Evolutionary conservation across 2,888 invertebrate genomes (phyloP).

Genomic region (Linyphia triangularis): DNA sequence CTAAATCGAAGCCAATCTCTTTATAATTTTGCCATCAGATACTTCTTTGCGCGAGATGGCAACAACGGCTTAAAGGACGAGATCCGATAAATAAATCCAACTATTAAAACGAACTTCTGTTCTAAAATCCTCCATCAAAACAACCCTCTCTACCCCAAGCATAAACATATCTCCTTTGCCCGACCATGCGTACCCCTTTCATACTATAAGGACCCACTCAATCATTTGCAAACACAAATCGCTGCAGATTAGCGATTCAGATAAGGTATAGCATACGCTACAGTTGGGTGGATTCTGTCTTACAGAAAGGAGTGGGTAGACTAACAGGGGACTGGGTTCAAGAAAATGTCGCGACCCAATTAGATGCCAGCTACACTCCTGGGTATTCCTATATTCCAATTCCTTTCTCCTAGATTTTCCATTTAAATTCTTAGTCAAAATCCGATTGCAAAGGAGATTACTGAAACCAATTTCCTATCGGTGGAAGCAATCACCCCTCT

Average conservation of each 20-base stretch:
- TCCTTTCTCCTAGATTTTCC: conserved; percentile 62
- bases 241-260: conserved; percentile 59
- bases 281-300: neutral
- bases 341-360: conserved; percentile 74
- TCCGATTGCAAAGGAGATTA: conserved; percentile 74
- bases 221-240: conserved; percentile 72
- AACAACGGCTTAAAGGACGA: neutral
- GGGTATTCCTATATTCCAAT: conserved; percentile 67
- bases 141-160: conserved; percentile 25
- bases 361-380: conserved; percentile 65
- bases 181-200: neutral
- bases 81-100: conserved; percentile 64
- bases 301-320: neutral
- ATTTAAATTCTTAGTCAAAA: conserved; percentile 75
- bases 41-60: neutral
- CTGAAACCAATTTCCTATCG: conserved; percentile 73
- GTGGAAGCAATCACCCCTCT: conserved; percentile 65
- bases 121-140: conserved; percentile 58
- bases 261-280: conserved; percentile 8
- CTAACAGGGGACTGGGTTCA: conserved; percentile 21
- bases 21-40: conserved; percentile 15
- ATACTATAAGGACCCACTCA: conserved; percentile 25
- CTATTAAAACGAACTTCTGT: conserved; percentile 67
- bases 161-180: conserved; percentile 63
- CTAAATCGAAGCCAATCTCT: neutral